These are phyloP conservation scores for Scelioninae gen. 1 DNA, from an alignment of 2,888 invertebrate species.

Conservation along the genomic window DNA sequence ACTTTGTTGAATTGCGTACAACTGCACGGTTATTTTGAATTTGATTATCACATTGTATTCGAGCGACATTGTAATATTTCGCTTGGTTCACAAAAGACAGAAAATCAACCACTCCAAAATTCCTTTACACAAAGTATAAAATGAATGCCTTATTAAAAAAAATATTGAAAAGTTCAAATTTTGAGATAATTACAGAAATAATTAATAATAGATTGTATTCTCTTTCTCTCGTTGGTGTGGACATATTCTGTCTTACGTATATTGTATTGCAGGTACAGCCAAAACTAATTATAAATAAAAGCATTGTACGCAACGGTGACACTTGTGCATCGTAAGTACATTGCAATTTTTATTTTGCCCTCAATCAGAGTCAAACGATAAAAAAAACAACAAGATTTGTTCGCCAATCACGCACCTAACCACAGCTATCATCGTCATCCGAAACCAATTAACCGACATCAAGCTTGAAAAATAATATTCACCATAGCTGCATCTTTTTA, in stretches of 20 bases:
- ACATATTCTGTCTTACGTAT: conserved; percentile 80
- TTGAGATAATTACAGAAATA: conserved; percentile 8
- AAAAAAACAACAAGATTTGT: too few species aligned
- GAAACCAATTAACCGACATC: too few species aligned
- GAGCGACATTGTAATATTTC: background rate
- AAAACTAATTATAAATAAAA: conserved; percentile 82
- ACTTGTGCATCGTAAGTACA: conserved; percentile 83
- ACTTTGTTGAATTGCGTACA: conserved; percentile 60
- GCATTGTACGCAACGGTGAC: conserved; percentile 81
- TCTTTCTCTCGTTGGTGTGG: conserved; percentile 73
- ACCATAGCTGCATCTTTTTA: too few species aligned
- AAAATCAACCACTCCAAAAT: conserved; percentile 63
- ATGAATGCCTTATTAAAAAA: too few species aligned
- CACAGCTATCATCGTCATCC: conserved; percentile 22
- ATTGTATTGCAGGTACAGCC: conserved; percentile 83
- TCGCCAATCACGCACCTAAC: conserved; percentile 29
- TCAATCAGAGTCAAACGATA: background rate
- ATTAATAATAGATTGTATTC: conserved; percentile 15
- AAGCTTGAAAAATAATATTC: too few species aligned
- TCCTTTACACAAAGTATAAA: conserved; percentile 61
- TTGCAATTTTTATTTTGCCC: conserved; percentile 71
- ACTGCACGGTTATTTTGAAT: conserved; percentile 47
- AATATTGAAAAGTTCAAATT: too few species aligned
- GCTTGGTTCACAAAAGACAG: conserved; percentile 60
- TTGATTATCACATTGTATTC: conserved; percentile 16